A percentile compares a stretch with the other conserved stretches of the same genome.
Evolutionary conservation across 1,140 invertebrate genomes (phyloP).

Genomic region (Drosophila setifemur): DNA sequence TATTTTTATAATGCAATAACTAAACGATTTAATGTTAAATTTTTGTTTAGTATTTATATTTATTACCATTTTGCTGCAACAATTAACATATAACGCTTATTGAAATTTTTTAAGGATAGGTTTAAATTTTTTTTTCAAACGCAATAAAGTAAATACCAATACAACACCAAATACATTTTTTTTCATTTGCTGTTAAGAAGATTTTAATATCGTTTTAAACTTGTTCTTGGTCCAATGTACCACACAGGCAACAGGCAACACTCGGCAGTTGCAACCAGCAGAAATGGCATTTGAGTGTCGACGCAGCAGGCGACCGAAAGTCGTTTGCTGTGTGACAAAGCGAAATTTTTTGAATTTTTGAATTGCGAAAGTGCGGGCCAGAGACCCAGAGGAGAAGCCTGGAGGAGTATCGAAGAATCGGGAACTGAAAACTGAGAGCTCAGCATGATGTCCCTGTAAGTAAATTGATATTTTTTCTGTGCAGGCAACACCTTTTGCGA

Average conservation of each 20-base stretch:
- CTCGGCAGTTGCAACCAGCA: conserved; percentile 29
- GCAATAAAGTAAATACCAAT: too few relatives aligned
- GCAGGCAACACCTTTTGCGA: conserved; percentile 53
- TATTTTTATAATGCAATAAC: too few relatives aligned
- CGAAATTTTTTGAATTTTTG: conserved; percentile 74
- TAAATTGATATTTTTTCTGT: conserved; percentile 72
- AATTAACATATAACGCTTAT: too few relatives aligned
- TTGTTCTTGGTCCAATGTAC: conserved; percentile 5
- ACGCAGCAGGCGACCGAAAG: conserved; percentile 59
- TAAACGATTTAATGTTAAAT: too few relatives aligned
- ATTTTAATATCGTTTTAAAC: neutral
- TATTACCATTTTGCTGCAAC: too few relatives aligned
- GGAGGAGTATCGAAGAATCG: conserved; percentile 12
- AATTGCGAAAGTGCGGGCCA: conserved; percentile 71
- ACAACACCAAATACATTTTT: too few relatives aligned
- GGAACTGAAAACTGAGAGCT: conserved; percentile 19
- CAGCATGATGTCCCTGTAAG: conserved; percentile 71
- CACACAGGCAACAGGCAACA: conserved; percentile 26
- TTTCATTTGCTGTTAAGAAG: too few relatives aligned
- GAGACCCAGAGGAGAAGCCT: conserved; percentile 12
- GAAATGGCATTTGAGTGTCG: conserved; percentile 66
- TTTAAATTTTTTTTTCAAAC: too few relatives aligned
- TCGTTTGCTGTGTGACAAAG: conserved; percentile 65
- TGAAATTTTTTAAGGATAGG: too few relatives aligned
- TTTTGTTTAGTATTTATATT: too few relatives aligned